phyloP scores from a whole-genome alignment of 2,797 vertebrate species.

The Sebastiscus tertius region DNA sequence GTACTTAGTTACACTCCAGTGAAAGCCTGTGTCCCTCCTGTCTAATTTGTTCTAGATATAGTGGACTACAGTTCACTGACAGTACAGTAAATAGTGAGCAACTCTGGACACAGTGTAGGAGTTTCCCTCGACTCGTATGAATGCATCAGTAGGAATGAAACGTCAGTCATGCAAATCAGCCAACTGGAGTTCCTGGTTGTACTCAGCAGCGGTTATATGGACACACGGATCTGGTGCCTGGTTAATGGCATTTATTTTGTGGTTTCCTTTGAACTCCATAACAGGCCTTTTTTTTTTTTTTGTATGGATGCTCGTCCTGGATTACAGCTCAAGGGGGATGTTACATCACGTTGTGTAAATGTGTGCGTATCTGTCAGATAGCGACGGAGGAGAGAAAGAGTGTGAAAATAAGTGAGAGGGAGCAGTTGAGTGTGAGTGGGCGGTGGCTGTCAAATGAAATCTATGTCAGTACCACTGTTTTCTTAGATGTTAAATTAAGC shows the following conservation, averaged over 20 bases:
- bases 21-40: not conserved
- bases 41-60: not conserved
- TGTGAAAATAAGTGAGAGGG: conserved; percentile 60
- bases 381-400: conserved; percentile 12
- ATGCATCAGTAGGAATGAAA: not conserved
- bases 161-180: not conserved
- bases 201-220: not conserved
- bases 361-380: conserved; percentile 51
- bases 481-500: conserved; percentile 67
- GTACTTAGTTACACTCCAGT: not conserved
- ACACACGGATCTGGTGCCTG: conserved; percentile 3
- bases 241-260: not conserved
- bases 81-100: not conserved
- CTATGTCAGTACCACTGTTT: conserved; percentile 63
- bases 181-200: not conserved
- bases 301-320: conserved; percentile 25
- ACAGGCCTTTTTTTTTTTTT: conserved; percentile 21
- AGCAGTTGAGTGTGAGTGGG: conserved; percentile 62
- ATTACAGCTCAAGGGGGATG: conserved; percentile 51
- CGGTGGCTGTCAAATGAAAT: conserved; percentile 67
- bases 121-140: not conserved
- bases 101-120: not conserved
- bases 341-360: conserved; percentile 62
- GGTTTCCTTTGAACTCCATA: conserved; percentile 42
- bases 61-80: not conserved